A percentile compares a stretch with the other conserved stretches of the same genome.
Conservation (phyloP, 1,140 invertebrate genomes). For the Apis dorsata region DNA sequence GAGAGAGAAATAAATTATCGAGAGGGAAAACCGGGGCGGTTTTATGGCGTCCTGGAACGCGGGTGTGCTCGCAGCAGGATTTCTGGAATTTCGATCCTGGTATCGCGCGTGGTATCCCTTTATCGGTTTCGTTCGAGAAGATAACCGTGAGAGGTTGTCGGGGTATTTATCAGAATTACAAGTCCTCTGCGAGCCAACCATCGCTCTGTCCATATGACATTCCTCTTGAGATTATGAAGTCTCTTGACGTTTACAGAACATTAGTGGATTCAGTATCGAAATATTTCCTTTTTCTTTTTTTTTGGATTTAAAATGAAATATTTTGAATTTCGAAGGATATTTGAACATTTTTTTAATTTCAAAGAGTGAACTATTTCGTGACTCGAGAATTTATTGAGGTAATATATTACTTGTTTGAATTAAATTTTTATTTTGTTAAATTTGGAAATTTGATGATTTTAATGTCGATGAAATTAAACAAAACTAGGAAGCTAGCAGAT, state of each 20-base stretch:
- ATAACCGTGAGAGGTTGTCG: slow-evolving; percentile 8
- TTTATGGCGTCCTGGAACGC: slow-evolving; percentile 10
- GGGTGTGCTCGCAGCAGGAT: slow-evolving; percentile 43
- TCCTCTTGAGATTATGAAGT: slow-evolving; percentile 2
- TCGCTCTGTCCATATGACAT: not conserved
- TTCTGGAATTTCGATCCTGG: slow-evolving; percentile 50
- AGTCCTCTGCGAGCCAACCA: not conserved
- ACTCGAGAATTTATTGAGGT: too few species aligned
- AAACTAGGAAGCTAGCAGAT: too few species aligned
- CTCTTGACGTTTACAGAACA: not conserved
- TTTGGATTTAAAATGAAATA: not conserved
- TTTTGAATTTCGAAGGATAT: not conserved
- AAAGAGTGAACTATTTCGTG: not conserved
- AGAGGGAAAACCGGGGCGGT: slow-evolving; percentile 24
- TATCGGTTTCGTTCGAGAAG: slow-evolving; percentile 3
- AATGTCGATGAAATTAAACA: too few species aligned
- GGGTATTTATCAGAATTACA: slow-evolving; percentile 24
- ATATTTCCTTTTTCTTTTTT: too few species aligned
- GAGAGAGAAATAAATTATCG: slow-evolving; percentile 51
- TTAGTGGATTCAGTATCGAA: too few species aligned
- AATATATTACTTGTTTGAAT: too few species aligned
- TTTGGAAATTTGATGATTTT: too few species aligned
- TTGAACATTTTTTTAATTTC: not conserved
- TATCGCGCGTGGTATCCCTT: not conserved
- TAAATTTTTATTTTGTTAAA: too few species aligned